phyloP scores from a whole-genome alignment of 2,113 vertebrate species.

The Hippocampus zosterae region DNA sequence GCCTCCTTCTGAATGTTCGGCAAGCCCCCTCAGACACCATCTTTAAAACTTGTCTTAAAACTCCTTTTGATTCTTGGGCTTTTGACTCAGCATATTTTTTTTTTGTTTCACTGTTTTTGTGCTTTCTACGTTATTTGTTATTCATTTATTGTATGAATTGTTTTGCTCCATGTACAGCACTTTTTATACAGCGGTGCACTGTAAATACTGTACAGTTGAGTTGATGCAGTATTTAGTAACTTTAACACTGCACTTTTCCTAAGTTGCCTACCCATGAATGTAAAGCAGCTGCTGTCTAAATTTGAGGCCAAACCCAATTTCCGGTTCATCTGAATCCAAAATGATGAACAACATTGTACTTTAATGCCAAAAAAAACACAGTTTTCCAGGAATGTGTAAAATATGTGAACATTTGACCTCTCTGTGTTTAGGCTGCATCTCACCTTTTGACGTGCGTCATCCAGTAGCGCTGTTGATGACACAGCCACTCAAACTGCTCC shows the following conservation, averaged over 20 bases:
- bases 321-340: neutral
- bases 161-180: no score
- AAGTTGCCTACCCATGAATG: neutral
- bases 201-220: no score
- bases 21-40: no score
- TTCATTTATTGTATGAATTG: no score
- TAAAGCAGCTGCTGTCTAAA: neutral
- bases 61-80: no score
- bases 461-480: slow-evolving; percentile 72
- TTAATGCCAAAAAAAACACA: neutral
- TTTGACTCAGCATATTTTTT: no score
- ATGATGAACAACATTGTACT: neutral
- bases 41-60: no score
- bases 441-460: slow-evolving; percentile 68
- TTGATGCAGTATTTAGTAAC: no score
- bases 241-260: neutral
- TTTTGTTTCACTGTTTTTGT: no score
- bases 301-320: neutral
- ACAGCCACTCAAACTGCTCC: slow-evolving; percentile 72
- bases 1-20: no score
- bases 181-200: no score
- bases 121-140: no score
- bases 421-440: neutral
- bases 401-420: neutral
- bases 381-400: neutral